Percentiles rank a stretch among this genome's conserved stretches.
phyloP scores from a whole-genome alignment of 2,888 invertebrate genomes.

The Eupithecia abbreviata region DNA sequence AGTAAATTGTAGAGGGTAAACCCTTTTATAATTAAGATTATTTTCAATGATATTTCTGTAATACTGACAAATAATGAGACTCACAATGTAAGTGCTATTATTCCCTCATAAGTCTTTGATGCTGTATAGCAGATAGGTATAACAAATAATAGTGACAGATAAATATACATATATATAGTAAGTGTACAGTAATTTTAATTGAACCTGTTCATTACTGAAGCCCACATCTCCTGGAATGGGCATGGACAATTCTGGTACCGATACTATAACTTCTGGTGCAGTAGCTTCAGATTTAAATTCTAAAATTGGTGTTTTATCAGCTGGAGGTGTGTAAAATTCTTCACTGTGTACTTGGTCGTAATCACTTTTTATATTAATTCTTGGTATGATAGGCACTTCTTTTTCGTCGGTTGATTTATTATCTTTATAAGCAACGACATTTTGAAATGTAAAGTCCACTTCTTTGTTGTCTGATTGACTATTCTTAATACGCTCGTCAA shows the following conservation, averaged over 20 bases:
- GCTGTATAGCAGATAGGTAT: slow-evolving; percentile 70
- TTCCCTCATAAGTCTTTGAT: slow-evolving; percentile 62
- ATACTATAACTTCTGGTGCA: slow-evolving; percentile 36
- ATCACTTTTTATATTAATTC: slow-evolving; percentile 22
- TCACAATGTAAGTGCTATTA: slow-evolving; percentile 54
- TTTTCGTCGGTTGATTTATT: background rate
- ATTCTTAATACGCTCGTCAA: slow-evolving; percentile 34
- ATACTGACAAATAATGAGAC: slow-evolving; percentile 44
- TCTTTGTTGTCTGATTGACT: slow-evolving; percentile 12
- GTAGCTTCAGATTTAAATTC: slow-evolving; percentile 33
- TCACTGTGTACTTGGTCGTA: slow-evolving; percentile 18
- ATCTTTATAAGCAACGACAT: background rate
- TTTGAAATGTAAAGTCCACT: slow-evolving; percentile 5
- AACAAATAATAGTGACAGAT: slow-evolving; percentile 71
- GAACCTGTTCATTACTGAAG: slow-evolving; percentile 71
- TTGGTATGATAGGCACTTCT: slow-evolving; percentile 1
- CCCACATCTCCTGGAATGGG: slow-evolving; percentile 55
- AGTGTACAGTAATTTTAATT: slow-evolving; percentile 75
- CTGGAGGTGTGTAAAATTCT: slow-evolving; percentile 7
- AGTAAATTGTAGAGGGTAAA: background rate
- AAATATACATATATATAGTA: slow-evolving; percentile 73
- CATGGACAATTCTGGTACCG: slow-evolving; percentile 37
- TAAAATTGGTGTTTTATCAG: slow-evolving; percentile 25
- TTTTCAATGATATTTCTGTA: background rate
- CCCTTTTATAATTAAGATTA: background rate